Conservation (phyloP, 2,888 invertebrate species). For the Dendrolimus houi region DNA sequence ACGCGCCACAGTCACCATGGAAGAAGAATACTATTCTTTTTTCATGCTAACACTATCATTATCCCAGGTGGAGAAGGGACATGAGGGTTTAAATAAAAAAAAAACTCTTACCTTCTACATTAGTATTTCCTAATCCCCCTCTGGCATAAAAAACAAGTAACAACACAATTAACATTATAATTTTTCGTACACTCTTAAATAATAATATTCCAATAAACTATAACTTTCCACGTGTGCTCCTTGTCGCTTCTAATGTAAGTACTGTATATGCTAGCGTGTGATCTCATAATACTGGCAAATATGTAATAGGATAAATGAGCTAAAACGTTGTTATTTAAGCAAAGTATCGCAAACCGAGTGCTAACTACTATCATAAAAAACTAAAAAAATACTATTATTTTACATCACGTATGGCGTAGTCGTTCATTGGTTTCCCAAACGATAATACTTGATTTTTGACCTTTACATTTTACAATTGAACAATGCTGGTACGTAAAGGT, state of each 20-base stretch:
- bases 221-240: not conserved
- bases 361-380: not conserved
- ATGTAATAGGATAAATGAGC: not conserved
- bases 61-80: too few relatives aligned
- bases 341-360: not conserved
- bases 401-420: not conserved
- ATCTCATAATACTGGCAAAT: not conserved
- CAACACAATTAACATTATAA: not conserved
- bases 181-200: too few relatives aligned
- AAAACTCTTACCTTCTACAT: too few relatives aligned
- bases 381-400: not conserved
- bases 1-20: too few relatives aligned
- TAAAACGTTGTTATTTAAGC: slow-evolving; percentile 5
- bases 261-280: not conserved
- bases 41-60: too few relatives aligned
- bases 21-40: too few relatives aligned
- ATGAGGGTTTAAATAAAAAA: too few relatives aligned
- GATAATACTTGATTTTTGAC: not conserved
- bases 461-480: not conserved
- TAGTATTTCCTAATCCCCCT: too few relatives aligned
- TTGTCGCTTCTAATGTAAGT: not conserved
- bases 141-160: not conserved
- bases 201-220: not conserved
- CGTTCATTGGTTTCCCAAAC: not conserved
- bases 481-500: not conserved